Percentiles rank a stretch among this genome's conserved stretches.
phyloP scores from a whole-genome alignment of 2,113 vertebrate species.

The Embiotoca jacksoni region DNA sequence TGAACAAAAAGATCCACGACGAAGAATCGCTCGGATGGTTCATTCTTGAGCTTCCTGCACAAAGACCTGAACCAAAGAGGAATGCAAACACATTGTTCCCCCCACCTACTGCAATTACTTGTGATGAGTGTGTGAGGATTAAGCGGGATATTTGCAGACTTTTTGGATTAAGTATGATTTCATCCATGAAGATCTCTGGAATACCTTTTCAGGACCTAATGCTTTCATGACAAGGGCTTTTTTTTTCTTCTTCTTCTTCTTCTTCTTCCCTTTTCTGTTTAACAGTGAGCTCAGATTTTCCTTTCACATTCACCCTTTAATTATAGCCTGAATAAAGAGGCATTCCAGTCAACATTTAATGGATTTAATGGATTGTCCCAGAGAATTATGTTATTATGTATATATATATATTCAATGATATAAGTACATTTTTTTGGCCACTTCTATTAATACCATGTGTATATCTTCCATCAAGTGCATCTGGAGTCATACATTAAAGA shows the following conservation, averaged over 20 bases:
- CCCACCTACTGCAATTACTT: slow-evolving; percentile 48
- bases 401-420: slow-evolving; percentile 31
- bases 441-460: slow-evolving; percentile 47
- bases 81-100: slow-evolving; percentile 55
- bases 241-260: not conserved
- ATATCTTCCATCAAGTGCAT: slow-evolving; percentile 11
- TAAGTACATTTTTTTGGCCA: not conserved
- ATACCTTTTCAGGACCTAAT: slow-evolving; percentile 51
- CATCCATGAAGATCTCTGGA: slow-evolving; percentile 48
- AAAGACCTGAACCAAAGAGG: slow-evolving; percentile 52
- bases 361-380: slow-evolving; percentile 47
- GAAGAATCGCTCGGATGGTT: slow-evolving; percentile 34
- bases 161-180: slow-evolving; percentile 61
- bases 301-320: slow-evolving; percentile 33
- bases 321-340: slow-evolving; percentile 46
- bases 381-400: slow-evolving; percentile 14
- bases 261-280: slow-evolving; percentile 23
- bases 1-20: slow-evolving; percentile 58
- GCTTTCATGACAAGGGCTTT: slow-evolving; percentile 12
- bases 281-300: slow-evolving; percentile 12
- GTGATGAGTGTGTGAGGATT: slow-evolving; percentile 55
- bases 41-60: slow-evolving; percentile 37
- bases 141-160: slow-evolving; percentile 53
- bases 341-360: slow-evolving; percentile 37
- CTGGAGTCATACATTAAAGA: slow-evolving; percentile 33